Percentiles rank a stretch among this genome's conserved stretches.
These are phyloP conservation scores for Halesus radiatus DNA, from an alignment of 1,140 invertebrate genomes.

Conservation along the genomic window DNA sequence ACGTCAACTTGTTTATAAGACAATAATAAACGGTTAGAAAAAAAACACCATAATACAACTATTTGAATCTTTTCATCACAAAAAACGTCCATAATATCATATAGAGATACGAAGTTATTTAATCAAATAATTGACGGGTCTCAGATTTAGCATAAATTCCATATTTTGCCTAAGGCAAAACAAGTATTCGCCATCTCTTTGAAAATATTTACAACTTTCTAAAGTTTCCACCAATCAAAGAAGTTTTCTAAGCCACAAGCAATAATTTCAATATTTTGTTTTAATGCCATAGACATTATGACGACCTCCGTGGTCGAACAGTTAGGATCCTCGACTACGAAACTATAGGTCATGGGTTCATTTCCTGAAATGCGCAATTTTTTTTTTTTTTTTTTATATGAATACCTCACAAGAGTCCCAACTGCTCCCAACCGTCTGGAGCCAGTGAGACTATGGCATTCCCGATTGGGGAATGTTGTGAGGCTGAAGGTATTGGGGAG, in stretches of 20 bases:
- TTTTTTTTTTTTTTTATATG: too few relatives aligned
- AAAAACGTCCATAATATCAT: constrained; percentile 4
- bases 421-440: too few relatives aligned
- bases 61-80: neutral
- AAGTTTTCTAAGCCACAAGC: constrained; percentile 31
- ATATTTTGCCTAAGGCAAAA: constrained; percentile 49
- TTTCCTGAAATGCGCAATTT: too few relatives aligned
- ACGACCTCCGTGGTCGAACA: too few relatives aligned
- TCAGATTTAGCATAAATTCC: constrained; percentile 44
- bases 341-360: too few relatives aligned
- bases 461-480: too few relatives aligned
- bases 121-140: constrained; percentile 37
- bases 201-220: constrained; percentile 53
- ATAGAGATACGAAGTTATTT: constrained; percentile 16
- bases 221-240: constrained; percentile 49
- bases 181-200: constrained; percentile 50
- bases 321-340: too few relatives aligned
- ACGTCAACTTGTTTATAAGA: constrained; percentile 47
- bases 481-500: too few relatives aligned
- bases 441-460: too few relatives aligned
- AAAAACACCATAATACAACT: neutral
- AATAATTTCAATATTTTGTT: neutral
- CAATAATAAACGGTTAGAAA: constrained; percentile 27
- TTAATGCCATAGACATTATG: constrained; percentile 4
- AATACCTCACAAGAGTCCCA: too few relatives aligned